Evolutionary conservation across 2,888 invertebrate species (phyloP), one percentile per base, ranked within the genome.

Genomic region (Penaeus monodon): DNA sequence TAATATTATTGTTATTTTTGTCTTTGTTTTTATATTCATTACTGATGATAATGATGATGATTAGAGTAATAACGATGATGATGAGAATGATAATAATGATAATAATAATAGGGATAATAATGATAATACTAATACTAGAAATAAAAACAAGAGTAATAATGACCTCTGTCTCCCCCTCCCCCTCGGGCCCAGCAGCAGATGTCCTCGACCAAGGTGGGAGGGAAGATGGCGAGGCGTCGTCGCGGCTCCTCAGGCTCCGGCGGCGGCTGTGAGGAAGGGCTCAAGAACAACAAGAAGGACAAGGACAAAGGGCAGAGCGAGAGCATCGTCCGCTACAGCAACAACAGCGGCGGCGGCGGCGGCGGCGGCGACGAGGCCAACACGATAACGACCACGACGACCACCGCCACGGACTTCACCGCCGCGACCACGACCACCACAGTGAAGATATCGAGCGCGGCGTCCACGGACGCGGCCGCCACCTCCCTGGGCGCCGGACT

Each of bases 141-240:
- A n/a, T n/a, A n/a, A n/a, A n/a, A n/a, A n/a, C n/a, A n/a, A n/a
- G n/a, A n/a, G n/a, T n/a, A n/a, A n/a, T n/a, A n/a, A n/a, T n/a
- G n/a, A 44, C 44, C 44, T 8, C 49, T 14, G 1, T 7, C 8
- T 14, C 49, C 7, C 49, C 49, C 49, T 7, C 14, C 49, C 49
- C 49, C 14, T 12, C 49, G 49, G 49, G 49, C 49, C 49, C 29
- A 70, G 27, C 68, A 81, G 81, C 81, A 65, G 66, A 81, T 81
- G 81, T 81, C 81, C 81, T 81, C 81, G 38, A 68, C 38, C 44
- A 68, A 65, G 8, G 33, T 66, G 38, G 81, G 68, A 44, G 24
- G 65, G 81, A 81, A 81, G 33, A 81, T 81, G 81, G 81, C 81
- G n/a, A 68, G 70, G 81, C 66, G 66, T 66, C 70, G 66, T 10